phyloP scores from a whole-genome alignment of 2,888 invertebrate genomes.

The Magallana nippona region DNA sequence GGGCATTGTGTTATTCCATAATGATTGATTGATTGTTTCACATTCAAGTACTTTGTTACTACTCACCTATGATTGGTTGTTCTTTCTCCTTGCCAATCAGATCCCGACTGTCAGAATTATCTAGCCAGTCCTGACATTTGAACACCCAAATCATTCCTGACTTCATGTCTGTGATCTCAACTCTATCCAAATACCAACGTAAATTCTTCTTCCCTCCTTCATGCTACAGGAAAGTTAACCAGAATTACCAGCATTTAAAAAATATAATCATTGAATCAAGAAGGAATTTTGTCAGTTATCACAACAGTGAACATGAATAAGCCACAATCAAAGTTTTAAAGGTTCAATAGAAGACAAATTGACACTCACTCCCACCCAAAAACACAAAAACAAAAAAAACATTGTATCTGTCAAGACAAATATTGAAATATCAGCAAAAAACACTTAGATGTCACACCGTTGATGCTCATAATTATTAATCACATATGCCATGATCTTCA shows the following conservation, averaged over 20 bases:
- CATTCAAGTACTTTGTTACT: not conserved
- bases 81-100: conserved; percentile 64
- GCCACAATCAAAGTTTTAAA: no score
- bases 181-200: conserved; percentile 73
- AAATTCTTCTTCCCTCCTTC: conserved; percentile 70
- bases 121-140: conserved; percentile 73
- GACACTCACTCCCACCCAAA: no score
- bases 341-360: no score
- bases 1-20: not conserved
- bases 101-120: conserved; percentile 64
- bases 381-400: no score
- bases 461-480: not conserved
- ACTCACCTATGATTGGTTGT: conserved; percentile 46
- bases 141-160: conserved; percentile 71
- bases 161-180: conserved; percentile 69
- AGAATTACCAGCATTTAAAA: no score
- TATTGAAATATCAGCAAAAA: no score
- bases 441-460: no score
- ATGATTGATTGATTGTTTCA: not conserved
- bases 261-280: no score
- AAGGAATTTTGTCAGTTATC: no score
- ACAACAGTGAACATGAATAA: no score
- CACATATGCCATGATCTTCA: not conserved
- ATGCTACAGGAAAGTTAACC: conserved; percentile 62
- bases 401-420: no score